A percentile compares a stretch with the other conserved stretches of the same genome.
These are phyloP conservation scores for Kryphioiulus occultus DNA, from an alignment of 2,888 invertebrate species.

Conservation along the genomic window DNA sequence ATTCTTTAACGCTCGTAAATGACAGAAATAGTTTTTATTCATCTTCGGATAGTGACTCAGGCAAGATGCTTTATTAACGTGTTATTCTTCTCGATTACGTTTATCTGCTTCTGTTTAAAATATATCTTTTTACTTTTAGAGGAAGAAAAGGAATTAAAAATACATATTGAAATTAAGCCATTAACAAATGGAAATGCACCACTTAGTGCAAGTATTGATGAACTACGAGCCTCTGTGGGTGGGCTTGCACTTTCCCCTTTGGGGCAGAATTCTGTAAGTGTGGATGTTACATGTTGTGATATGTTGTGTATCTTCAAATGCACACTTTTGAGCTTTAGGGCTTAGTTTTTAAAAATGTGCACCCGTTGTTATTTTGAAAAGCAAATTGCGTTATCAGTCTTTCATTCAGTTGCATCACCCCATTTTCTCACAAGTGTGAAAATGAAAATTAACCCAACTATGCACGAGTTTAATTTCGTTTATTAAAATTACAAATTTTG, in stretches of 20 bases:
- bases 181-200: slow-evolving; percentile 87
- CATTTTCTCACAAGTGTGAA: too few relatives aligned
- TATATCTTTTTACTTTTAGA: slow-evolving; percentile 63
- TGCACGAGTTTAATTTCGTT: background rate
- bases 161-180: slow-evolving; percentile 95
- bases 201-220: slow-evolving; percentile 90
- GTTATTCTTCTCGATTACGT: background rate
- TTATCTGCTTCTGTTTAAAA: slow-evolving; percentile 33
- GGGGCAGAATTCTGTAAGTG: slow-evolving; percentile 50
- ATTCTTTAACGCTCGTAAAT: slow-evolving; percentile 64
- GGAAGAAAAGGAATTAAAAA: slow-evolving; percentile 85
- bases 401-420: too few relatives aligned
- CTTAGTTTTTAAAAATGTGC: too few relatives aligned
- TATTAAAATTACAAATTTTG: background rate
- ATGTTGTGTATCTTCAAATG: background rate
- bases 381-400: too few relatives aligned
- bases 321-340: background rate
- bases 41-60: slow-evolving; percentile 85
- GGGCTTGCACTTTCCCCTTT: slow-evolving; percentile 73
- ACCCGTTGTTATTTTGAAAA: too few relatives aligned
- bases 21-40: slow-evolving; percentile 88
- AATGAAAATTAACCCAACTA: background rate
- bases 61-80: slow-evolving; percentile 63
- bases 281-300: background rate
- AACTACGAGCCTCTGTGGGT: slow-evolving; percentile 89